Base-by-base conservation (phyloP, 2,888 invertebrate genomes). In the Fissipunctia ypsillon region DNA sequence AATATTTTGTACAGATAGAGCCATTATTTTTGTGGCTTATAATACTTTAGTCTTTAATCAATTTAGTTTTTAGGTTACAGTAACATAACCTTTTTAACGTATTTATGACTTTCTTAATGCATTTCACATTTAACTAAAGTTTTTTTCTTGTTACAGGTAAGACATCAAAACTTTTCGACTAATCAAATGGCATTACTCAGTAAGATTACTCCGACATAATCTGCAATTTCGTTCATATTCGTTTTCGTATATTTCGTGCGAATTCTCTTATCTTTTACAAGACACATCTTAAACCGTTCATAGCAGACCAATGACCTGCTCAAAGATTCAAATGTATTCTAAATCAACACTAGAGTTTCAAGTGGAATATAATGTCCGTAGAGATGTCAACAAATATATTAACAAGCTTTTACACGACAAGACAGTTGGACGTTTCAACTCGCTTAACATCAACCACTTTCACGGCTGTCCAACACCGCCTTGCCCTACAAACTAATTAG, bases 401-500 rank as follows among this genome's bases (percentile, higher is more conserved):
- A 19, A 69, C 64, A 59, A 57, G 56, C 54, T 64, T 74, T 69
- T 69, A 22, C n/a, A n/a, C 57, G 48, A 67, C 38, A 25, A 54
- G 35, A 45, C 69, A 80, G 52, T 80, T 84, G 52, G 56, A 82
- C 79, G 69, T 66, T 73, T n/a, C 75, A 78, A 71, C 68, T 48
- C 76, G 76, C 84, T 82, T 74, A 84, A 73, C 50, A 25, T 16
- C 31, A 50, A 57, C 50, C 35, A 68, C 68, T 84, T 84, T 56
- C 57, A 74, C 38, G 64, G 63, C 54, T 78, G 54, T 35, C 68
- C 38, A 41, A 54, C 80, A 86, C 90, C 90, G 88, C 90, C 91
- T 92, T 90, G 91, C 87, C 88, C 88, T 88, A 90, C 84, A 84
- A 83, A 84, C 87, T 93, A 91, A 93, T 92, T 91, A 93, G 88